Percentiles rank a stretch among this genome's conserved stretches.
phyloP scores from a whole-genome alignment of 2,113 vertebrate genomes.

The Equus przewalskii region DNA sequence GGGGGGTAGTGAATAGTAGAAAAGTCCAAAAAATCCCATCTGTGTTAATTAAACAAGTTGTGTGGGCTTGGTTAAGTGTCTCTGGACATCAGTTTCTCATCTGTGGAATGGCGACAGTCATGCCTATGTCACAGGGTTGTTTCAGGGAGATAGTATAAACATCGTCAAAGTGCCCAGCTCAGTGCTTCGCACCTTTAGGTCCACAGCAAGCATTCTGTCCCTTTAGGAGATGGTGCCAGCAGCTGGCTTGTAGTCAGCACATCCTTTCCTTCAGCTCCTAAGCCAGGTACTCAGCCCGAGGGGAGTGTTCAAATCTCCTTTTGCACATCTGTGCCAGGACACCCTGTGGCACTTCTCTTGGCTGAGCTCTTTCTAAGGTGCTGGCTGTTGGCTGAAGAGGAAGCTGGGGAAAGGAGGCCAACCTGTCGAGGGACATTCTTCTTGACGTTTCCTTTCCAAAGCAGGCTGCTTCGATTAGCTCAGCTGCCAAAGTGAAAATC shows the following conservation, averaged over 20 bases:
- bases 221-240: background rate
- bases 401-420: background rate
- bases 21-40: background rate
- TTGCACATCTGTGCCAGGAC: background rate
- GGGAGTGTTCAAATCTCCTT: background rate
- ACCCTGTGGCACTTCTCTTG: background rate
- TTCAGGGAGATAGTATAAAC: background rate
- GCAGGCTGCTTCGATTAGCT: constrained; percentile 11
- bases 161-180: too few relatives aligned
- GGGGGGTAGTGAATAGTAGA: background rate
- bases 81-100: background rate
- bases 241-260: background rate
- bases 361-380: background rate
- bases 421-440: constrained; percentile 35
- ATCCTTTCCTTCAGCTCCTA: background rate
- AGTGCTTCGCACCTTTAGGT: background rate
- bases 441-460: background rate
- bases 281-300: background rate
- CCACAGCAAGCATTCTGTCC: background rate
- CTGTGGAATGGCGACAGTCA: background rate
- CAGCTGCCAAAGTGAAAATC: constrained; percentile 53
- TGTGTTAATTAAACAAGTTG: background rate
- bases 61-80: background rate
- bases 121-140: background rate
- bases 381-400: background rate